Base-by-base conservation (phyloP, 1,140 invertebrate species). In the Apis florea region DNA sequence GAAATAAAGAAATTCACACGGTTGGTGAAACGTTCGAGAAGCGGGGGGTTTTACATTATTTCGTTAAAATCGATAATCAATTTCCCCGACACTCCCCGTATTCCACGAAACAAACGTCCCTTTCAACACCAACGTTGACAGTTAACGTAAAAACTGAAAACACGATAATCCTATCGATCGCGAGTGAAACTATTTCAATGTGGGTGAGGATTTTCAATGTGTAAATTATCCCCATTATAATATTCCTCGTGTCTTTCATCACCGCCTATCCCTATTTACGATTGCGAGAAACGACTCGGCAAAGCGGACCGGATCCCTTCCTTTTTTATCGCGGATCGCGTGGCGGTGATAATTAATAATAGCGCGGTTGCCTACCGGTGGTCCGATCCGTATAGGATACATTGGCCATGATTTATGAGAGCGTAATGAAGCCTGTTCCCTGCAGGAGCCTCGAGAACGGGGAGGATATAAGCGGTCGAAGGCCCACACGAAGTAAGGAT, bases 381-480 rank as follows among this genome's bases (percentile, higher is more conserved):
- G 53, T 71, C 69, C 66, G 75, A 68, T 82, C 69, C 64, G 61
- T 80, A 70, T 80, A 85, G 66, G 82, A 75, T 82, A 66, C 83
- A 81, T 75, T 24, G 68, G 70, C 21, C 69, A 67, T 88, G 87
- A 88, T 88, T 88, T 88, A 88, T 87, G 85, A 69, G 24, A 67
- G 71, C 81, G 83, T 88, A 87, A 88, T 87, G 87, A 88, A 88
- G 83, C 85, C 71, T 83, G 86, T 83, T 86, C 85, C 67, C 83
- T 59, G 69, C 87, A 83, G 74, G 58, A 82, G 69, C 47, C 69
- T 49, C 47, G 68, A 40, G 66, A 76, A 53, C 61, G 47, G 54
- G 53, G 64, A 73, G 74, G 61, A 71, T 72, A 56, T 68, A 83
- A 49, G 64, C 61, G 67, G 51, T 53, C 24, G 13, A 24, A 53